Evolutionary conservation across 2,797 vertebrate species (phyloP).

Genomic region (Varecia variegata): DNA sequence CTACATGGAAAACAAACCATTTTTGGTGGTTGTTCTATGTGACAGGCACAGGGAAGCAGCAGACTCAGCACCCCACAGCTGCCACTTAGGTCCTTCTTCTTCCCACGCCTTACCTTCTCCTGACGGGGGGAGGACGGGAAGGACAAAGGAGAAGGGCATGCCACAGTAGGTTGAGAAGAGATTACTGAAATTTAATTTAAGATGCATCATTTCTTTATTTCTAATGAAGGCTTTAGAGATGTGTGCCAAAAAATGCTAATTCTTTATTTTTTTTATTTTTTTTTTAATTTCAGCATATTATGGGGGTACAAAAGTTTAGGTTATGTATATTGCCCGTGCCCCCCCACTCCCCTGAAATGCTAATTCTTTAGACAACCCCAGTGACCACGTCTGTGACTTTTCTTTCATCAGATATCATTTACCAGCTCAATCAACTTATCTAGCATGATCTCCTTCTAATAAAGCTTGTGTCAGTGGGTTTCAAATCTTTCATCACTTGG

Average conservation of each 20-base stretch:
- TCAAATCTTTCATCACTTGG: constrained; percentile 22
- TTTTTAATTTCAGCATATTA: no score
- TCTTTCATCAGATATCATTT: constrained; percentile 22
- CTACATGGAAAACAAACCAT: neutral
- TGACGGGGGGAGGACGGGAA: neutral
- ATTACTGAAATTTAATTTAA: constrained; percentile 22
- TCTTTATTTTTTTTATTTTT: neutral
- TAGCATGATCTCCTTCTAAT: constrained; percentile 33
- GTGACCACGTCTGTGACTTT: neutral
- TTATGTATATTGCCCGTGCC: no score
- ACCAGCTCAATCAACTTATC: neutral
- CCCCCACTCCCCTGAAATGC: neutral
- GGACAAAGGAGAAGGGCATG: neutral
- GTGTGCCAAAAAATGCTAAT: neutral
- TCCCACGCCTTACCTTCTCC: neutral
- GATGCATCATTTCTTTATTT: constrained; percentile 16
- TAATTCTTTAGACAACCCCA: constrained; percentile 7
- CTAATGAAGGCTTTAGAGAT: neutral
- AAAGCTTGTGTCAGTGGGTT: constrained; percentile 25
- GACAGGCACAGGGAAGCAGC: neutral
- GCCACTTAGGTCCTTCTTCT: neutral
- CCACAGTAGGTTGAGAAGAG: neutral
- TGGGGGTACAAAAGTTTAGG: no score
- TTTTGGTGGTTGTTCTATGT: neutral
- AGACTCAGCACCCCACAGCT: neutral